Percentiles rank a stretch among this genome's conserved stretches.
phyloP scores from a whole-genome alignment of 2,797 vertebrate genomes.

The Spinus pinus region DNA sequence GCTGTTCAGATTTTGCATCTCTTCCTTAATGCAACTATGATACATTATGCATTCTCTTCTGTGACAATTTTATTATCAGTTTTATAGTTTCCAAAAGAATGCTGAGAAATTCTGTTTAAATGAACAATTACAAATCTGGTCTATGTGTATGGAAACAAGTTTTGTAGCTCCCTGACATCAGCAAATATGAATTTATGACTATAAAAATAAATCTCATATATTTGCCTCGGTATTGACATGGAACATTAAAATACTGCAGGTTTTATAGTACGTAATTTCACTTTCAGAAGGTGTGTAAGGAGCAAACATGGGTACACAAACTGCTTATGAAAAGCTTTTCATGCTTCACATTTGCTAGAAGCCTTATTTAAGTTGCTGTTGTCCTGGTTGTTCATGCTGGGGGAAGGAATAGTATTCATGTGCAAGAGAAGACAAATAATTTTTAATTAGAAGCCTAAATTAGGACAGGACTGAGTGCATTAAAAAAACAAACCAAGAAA shows the following conservation, averaged over 20 bases:
- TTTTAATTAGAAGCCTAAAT: neutral
- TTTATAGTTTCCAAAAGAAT: neutral
- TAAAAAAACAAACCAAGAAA: neutral
- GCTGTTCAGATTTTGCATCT: neutral
- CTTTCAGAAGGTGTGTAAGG: neutral
- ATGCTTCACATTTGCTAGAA: constrained; percentile 7
- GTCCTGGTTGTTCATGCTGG: neutral
- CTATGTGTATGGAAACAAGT: neutral
- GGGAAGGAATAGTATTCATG: neutral
- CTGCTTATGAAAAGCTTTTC: neutral
- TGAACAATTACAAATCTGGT: neutral
- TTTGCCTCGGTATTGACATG: neutral
- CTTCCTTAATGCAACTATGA: neutral
- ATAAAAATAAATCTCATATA: neutral
- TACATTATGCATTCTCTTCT: neutral
- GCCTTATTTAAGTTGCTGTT: neutral
- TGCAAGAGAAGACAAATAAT: neutral
- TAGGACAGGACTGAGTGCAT: neutral
- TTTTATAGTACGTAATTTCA: neutral
- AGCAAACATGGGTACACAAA: neutral
- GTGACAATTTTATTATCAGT: neutral
- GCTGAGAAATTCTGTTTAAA: neutral
- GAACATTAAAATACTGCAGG: neutral
- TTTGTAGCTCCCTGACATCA: neutral
- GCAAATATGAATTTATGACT: neutral